Percentiles rank a stretch among this genome's conserved stretches.
Conservation (phyloP, 2,797 vertebrate species). For the Urosaurus nigricauda region DNA sequence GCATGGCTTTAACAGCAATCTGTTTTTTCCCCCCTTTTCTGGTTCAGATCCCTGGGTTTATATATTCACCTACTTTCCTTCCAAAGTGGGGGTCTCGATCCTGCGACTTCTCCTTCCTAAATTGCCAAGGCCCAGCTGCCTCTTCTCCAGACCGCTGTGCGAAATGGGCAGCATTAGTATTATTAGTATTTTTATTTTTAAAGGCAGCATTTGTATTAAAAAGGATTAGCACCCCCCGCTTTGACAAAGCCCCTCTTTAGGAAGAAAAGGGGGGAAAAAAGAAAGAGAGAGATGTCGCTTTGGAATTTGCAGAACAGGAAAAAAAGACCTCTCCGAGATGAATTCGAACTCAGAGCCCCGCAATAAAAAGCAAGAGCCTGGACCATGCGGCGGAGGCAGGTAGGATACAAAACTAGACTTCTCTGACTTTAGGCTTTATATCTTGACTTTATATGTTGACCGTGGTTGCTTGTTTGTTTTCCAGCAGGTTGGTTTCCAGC, state of each 20-base stretch:
- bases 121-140: neutral
- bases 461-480: too few species aligned
- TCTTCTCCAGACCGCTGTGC: slow-evolving; percentile 31
- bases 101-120: neutral
- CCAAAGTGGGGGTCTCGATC: neutral
- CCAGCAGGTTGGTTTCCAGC: too few species aligned
- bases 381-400: neutral
- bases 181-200: too few species aligned
- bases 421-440: neutral
- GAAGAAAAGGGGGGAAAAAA: slow-evolving; percentile 14
- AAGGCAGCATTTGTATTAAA: slow-evolving; percentile 58
- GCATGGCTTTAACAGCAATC: too few species aligned
- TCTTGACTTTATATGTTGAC: too few species aligned
- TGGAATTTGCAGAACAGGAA: slow-evolving; percentile 35
- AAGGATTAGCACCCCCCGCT: slow-evolving; percentile 60
- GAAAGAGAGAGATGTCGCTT: neutral
- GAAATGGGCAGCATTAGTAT: slow-evolving; percentile 61
- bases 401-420: neutral
- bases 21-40: neutral
- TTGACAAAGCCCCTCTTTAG: slow-evolving; percentile 55
- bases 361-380: slow-evolving; percentile 59
- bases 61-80: neutral
- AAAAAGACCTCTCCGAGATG: slow-evolving; percentile 2
- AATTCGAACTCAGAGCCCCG: slow-evolving; percentile 26
- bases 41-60: too few species aligned